phyloP scores from a whole-genome alignment of 23 tunicate species.

The Halocynthia aurantium region DNA sequence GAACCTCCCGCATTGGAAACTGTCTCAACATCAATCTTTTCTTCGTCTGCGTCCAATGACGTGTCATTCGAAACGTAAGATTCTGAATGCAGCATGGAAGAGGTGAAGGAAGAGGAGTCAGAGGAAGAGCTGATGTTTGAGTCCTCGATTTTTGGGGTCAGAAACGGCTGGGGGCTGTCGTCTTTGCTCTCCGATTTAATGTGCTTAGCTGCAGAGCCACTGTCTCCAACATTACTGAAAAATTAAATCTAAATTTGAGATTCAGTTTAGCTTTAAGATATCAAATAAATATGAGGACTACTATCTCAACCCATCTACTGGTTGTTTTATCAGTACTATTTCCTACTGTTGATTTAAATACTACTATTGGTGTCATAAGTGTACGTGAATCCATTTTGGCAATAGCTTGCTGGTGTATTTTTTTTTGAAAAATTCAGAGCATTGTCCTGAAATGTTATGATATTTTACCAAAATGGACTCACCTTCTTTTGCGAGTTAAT shows the following conservation, averaged over 20 bases:
- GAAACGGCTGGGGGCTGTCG: neutral
- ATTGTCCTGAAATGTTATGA: too few relatives aligned
- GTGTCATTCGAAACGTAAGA: neutral
- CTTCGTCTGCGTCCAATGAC: slow-evolving; percentile 5
- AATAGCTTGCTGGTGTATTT: too few relatives aligned
- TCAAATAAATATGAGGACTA: neutral
- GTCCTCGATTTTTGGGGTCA: neutral
- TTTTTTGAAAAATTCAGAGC: too few relatives aligned
- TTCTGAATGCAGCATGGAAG: neutral
- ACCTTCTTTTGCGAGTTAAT: slow-evolving; percentile 73
- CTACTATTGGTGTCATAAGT: too few relatives aligned
- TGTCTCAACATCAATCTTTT: slow-evolving; percentile 19
- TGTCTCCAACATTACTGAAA: slow-evolving; percentile 36
- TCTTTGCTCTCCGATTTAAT: slow-evolving; percentile 46
- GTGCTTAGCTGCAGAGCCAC: slow-evolving; percentile 39
- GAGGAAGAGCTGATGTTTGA: too few relatives aligned
- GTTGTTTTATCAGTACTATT: too few relatives aligned
- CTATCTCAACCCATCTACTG: too few relatives aligned
- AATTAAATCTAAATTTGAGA: neutral
- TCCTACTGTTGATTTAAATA: too few relatives aligned
- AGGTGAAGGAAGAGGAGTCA: too few relatives aligned
- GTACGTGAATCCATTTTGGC: too few relatives aligned
- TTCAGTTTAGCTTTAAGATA: neutral
- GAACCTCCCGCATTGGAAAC: slow-evolving; percentile 15
- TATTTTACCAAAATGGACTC: neutral